Conservation (phyloP, 1,140 invertebrate genomes). For the Eueides isabella region DNA sequence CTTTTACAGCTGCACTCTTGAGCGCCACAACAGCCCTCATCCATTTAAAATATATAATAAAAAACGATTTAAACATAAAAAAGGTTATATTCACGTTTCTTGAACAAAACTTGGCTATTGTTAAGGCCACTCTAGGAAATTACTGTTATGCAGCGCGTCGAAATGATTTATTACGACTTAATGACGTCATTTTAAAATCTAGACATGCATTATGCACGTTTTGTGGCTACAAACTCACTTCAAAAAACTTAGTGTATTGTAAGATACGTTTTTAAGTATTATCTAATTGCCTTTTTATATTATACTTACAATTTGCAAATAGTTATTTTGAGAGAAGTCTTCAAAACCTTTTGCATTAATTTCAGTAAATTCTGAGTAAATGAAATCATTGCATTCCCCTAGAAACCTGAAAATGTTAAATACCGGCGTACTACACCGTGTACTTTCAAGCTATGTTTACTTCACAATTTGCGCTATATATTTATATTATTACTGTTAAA, state of each 20-base stretch:
- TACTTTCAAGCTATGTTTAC: too few species aligned
- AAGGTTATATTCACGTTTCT: constrained; percentile 10
- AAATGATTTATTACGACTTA: constrained; percentile 41
- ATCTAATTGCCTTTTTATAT: not conserved
- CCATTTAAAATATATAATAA: not conserved
- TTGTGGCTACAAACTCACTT: constrained; percentile 12
- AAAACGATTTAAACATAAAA: constrained; percentile 24
- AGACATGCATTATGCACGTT: constrained; percentile 33
- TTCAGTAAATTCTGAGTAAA: too few species aligned
- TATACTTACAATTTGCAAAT: not conserved
- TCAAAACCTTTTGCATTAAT: too few species aligned
- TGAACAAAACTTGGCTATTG: constrained; percentile 25
- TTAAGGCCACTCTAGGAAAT: constrained; percentile 36
- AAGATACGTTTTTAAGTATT: not conserved
- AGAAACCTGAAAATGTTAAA: too few species aligned
- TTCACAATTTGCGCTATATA: too few species aligned
- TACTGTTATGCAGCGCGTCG: constrained; percentile 37
- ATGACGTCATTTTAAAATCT: constrained; percentile 34
- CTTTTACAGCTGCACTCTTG: too few species aligned
- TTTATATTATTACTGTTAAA: too few species aligned
- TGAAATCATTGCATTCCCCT: too few species aligned
- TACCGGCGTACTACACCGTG: too few species aligned
- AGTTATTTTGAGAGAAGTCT: too few species aligned
- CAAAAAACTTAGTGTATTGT: not conserved
- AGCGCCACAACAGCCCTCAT: too few species aligned